A percentile compares a stretch with the other conserved stretches of the same genome.
phyloP scores from a whole-genome alignment of 1,140 invertebrate species.

The Whitmania pigra region DNA sequence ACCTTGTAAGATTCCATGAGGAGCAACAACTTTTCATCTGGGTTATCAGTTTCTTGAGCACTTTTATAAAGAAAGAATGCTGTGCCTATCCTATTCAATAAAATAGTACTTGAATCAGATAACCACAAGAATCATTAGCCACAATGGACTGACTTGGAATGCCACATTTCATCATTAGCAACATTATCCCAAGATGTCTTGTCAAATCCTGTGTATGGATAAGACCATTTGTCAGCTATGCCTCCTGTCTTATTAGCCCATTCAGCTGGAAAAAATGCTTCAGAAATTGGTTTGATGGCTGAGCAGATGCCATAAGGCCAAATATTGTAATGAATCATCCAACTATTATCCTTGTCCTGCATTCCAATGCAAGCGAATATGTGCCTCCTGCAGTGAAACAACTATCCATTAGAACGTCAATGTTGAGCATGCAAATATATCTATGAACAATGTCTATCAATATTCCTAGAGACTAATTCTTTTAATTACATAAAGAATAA shows the following conservation, averaged over 20 bases:
- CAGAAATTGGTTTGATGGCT: constrained; percentile 26
- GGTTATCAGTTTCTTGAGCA: constrained; percentile 12
- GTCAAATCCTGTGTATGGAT: constrained; percentile 29
- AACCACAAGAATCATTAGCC: too few species aligned
- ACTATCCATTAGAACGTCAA: background rate
- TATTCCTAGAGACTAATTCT: too few species aligned
- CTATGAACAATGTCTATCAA: background rate
- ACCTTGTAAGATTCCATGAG: constrained; percentile 23
- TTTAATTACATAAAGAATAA: background rate
- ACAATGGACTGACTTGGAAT: constrained; percentile 34
- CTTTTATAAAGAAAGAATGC: constrained; percentile 24
- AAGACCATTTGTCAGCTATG: constrained; percentile 32
- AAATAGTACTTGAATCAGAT: background rate
- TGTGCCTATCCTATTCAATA: constrained; percentile 20
- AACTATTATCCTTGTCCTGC: constrained; percentile 35
- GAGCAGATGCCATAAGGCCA: constrained; percentile 36
- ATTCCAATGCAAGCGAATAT: constrained; percentile 38
- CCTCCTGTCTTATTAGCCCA: constrained; percentile 20
- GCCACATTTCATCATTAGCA: constrained; percentile 39
- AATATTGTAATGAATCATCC: constrained; percentile 31
- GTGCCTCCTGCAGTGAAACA: constrained; percentile 26
- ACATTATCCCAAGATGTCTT: constrained; percentile 38
- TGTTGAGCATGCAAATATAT: background rate
- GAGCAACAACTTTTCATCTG: constrained; percentile 17
- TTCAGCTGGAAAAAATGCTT: background rate